Evolutionary conservation across 2,113 vertebrate genomes (phyloP).

Genomic region (Pterocles orientalis): DNA sequence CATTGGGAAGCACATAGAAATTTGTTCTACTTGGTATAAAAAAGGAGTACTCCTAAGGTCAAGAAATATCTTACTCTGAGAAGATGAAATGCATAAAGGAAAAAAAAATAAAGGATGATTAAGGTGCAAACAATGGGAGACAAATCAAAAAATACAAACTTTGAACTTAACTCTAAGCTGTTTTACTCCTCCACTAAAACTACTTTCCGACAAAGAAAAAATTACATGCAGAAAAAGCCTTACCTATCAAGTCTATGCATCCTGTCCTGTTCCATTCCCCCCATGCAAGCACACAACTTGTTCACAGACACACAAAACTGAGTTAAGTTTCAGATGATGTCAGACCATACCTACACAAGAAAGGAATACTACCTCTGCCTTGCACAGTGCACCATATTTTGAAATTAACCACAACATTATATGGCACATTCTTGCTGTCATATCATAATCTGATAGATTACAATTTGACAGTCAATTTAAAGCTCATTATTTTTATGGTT

Average conservation of each 20-base stretch:
- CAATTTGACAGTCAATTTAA: neutral
- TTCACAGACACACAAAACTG: neutral
- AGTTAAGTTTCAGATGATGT: neutral
- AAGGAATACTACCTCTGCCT: neutral
- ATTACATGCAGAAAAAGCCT: neutral
- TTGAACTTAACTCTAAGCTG: neutral
- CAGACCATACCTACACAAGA: neutral
- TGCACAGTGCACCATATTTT: neutral
- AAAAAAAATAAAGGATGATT: neutral
- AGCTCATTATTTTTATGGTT: neutral
- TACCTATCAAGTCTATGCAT: neutral
- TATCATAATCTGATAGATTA: neutral
- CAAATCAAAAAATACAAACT: neutral
- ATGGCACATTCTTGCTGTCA: neutral
- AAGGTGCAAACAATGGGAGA: neutral
- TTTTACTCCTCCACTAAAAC: neutral
- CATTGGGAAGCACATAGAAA: neutral
- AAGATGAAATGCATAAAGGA: neutral
- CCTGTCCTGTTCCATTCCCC: neutral
- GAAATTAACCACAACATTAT: neutral
- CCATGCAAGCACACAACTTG: neutral
- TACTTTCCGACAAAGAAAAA: neutral
- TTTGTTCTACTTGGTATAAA: neutral
- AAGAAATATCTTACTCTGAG: accelerated
- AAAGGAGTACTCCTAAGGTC: neutral